Percentiles rank a stretch among this genome's conserved stretches.
These are phyloP conservation scores for Telmatochromis brachygnathus DNA, from an alignment of 2,113 vertebrate genomes.

Conservation along the genomic window DNA sequence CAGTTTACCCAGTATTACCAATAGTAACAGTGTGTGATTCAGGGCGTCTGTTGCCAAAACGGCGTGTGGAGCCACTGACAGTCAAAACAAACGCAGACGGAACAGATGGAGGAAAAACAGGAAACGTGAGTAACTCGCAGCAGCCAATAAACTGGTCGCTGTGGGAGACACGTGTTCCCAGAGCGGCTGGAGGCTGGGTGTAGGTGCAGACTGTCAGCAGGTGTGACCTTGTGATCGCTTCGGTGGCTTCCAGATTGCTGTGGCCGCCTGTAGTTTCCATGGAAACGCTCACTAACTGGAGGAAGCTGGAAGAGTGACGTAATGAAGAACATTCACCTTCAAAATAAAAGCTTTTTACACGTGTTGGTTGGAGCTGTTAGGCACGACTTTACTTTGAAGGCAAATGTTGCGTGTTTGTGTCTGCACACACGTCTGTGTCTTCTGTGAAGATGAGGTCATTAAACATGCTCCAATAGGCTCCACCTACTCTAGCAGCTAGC, in stretches of 20 bases:
- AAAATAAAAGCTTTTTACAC: background rate
- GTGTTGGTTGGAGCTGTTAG: background rate
- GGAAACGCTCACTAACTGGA: background rate
- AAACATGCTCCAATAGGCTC: background rate
- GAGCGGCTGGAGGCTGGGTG: background rate
- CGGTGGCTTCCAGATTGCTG: background rate
- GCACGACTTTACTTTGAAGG: background rate
- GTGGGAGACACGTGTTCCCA: background rate
- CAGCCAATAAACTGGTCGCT: background rate
- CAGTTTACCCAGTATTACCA: background rate
- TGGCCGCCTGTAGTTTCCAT: background rate
- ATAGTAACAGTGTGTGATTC: background rate
- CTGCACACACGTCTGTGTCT: background rate
- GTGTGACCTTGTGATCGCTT: background rate
- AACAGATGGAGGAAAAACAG: background rate
- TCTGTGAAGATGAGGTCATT: background rate
- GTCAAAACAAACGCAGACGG: background rate
- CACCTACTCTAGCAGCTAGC: background rate
- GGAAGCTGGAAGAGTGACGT: background rate
- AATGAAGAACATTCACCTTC: background rate
- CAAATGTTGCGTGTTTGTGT: background rate
- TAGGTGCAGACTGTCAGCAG: background rate
- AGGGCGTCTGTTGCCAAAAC: too few relatives aligned
- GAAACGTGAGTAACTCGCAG: background rate
- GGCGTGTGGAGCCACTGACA: background rate